phyloP scores from a whole-genome alignment of 2,113 vertebrate genomes.

The Percopsis transmontana region DNA sequence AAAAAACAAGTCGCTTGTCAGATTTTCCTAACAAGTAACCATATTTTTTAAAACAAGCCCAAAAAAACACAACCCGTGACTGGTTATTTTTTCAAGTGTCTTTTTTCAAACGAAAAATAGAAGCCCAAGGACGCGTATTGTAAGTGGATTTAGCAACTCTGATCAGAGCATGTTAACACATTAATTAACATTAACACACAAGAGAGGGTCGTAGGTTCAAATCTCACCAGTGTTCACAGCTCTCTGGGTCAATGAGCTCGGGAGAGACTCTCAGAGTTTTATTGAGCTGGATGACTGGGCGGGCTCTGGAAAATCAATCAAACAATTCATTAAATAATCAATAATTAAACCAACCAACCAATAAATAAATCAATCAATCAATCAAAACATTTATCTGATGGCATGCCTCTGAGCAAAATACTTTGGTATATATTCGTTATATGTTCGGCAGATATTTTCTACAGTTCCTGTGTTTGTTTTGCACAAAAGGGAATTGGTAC shows the following conservation, averaged over 20 bases:
- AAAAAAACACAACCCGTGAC: too few species aligned
- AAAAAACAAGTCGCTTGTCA: too few species aligned
- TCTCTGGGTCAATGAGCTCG: constrained; percentile 33
- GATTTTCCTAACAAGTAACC: too few species aligned
- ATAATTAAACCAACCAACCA: not conserved
- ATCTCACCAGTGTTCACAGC: constrained; percentile 69
- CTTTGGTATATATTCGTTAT: too few species aligned
- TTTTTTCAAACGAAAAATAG: too few species aligned
- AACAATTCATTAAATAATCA: not conserved
- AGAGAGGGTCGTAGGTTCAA: not conserved
- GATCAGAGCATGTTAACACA: not conserved
- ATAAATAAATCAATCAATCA: not conserved
- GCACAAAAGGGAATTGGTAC: constrained; percentile 56
- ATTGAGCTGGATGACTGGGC: constrained; percentile 70
- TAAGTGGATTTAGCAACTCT: too few species aligned
- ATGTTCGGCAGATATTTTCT: not conserved
- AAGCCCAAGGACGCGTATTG: too few species aligned
- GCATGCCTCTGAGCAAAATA: not conserved
- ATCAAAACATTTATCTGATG: too few species aligned
- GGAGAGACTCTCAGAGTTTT: constrained; percentile 63
- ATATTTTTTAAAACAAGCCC: too few species aligned
- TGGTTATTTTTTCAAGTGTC: too few species aligned
- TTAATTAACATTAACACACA: not conserved
- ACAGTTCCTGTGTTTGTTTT: not conserved
- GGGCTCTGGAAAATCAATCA: constrained; percentile 53